Evolutionary conservation across 2,113 vertebrate species (phyloP).

Genomic region (Coptodon rendalli): DNA sequence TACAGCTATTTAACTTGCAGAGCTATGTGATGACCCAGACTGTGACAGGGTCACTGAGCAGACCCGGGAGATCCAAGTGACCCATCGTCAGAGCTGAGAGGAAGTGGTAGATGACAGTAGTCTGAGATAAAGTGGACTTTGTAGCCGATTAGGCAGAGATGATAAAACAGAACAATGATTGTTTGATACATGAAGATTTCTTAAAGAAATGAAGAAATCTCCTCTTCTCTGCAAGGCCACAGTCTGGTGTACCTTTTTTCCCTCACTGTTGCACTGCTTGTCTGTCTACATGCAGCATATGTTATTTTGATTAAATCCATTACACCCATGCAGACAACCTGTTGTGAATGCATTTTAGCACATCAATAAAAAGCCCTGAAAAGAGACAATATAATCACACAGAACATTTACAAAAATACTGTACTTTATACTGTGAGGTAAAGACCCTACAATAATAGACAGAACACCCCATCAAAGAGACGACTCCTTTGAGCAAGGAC

Average conservation of each 20-base stretch:
- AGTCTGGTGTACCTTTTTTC: neutral
- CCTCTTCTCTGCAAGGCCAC: neutral
- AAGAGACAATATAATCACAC: neutral
- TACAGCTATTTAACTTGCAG: constrained; percentile 18
- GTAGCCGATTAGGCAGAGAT: neutral
- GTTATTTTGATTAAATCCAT: neutral
- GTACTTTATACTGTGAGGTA: neutral
- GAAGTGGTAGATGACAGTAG: neutral
- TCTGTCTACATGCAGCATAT: neutral
- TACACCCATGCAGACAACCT: neutral
- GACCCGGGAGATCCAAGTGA: neutral
- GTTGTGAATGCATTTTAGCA: neutral
- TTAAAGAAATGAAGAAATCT: neutral
- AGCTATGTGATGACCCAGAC: constrained; percentile 10
- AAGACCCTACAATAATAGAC: neutral
- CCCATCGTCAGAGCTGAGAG: neutral
- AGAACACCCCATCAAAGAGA: neutral
- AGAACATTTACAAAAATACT: neutral
- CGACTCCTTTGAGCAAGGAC: neutral
- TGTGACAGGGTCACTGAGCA: neutral
- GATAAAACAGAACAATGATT: neutral
- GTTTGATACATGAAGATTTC: neutral
- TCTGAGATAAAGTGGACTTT: neutral
- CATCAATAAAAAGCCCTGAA: neutral
- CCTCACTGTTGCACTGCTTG: neutral